A percentile compares a stretch with the other conserved stretches of the same genome.
Evolutionary conservation across 2,797 vertebrate genomes (phyloP).

Genomic region (Ataeniobius toweri): DNA sequence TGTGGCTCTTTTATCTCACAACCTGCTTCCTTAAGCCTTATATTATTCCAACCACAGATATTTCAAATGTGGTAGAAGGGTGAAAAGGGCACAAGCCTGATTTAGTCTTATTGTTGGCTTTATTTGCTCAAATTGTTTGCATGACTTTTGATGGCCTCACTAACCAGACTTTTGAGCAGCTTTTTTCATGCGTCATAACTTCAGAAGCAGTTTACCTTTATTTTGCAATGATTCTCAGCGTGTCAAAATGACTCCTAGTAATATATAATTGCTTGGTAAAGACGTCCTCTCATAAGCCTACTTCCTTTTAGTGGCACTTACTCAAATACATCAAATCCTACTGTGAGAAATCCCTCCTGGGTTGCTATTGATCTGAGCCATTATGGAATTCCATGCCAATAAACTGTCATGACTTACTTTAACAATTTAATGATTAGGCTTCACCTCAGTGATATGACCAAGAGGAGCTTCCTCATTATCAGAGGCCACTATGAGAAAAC

Average conservation of each 20-base stretch:
- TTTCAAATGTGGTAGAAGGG: slow-evolving; percentile 63
- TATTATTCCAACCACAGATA: slow-evolving; percentile 80
- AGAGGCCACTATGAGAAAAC: slow-evolving; percentile 82
- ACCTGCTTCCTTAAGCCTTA: slow-evolving; percentile 75
- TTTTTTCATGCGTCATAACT: slow-evolving; percentile 29
- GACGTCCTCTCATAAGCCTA: slow-evolving; percentile 39
- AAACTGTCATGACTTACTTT: slow-evolving; percentile 81
- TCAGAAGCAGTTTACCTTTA: background rate
- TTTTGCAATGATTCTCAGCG: background rate
- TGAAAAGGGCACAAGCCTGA: slow-evolving; percentile 63
- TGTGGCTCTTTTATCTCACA: slow-evolving; percentile 83
- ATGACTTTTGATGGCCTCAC: slow-evolving; percentile 47
- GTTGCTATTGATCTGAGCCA: slow-evolving; percentile 74
- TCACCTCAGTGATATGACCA: slow-evolving; percentile 64
- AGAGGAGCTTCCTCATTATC: slow-evolving; percentile 79
- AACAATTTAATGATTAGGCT: slow-evolving; percentile 81
- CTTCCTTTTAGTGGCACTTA: slow-evolving; percentile 64
- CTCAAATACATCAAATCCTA: slow-evolving; percentile 77
- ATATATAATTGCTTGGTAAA: slow-evolving; percentile 41
- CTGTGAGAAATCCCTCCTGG: slow-evolving; percentile 71
- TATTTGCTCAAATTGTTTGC: slow-evolving; percentile 55
- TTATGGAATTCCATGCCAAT: slow-evolving; percentile 81
- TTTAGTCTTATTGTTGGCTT: slow-evolving; percentile 61
- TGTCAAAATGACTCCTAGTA: slow-evolving; percentile 50
- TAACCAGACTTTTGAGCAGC: slow-evolving; percentile 33